Conservation (phyloP, 1,140 invertebrate species). For the Pachyrhynchus sulphureomaculatus region DNA sequence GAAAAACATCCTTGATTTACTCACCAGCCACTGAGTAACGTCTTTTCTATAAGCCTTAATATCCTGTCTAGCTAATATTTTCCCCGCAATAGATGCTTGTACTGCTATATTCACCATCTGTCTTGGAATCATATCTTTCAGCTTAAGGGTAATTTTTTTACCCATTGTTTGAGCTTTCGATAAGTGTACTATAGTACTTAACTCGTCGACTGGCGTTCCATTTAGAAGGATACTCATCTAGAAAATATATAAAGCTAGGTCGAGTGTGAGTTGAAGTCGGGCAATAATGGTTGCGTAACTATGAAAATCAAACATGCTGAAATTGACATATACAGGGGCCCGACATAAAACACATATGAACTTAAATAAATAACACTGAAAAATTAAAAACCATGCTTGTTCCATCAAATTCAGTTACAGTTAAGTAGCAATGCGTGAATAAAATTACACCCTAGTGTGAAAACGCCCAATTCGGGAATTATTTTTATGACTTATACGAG, state of each 20-base stretch:
- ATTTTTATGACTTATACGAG: no score
- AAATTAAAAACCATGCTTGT: no score
- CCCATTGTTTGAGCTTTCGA: conserved; percentile 68
- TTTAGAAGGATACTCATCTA: conserved; percentile 83
- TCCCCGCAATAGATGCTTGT: conserved; percentile 81
- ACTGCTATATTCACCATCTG: conserved; percentile 87
- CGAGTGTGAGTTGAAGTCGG: no score
- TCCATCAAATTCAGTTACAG: no score
- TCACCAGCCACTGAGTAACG: conserved; percentile 90
- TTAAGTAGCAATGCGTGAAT: no score
- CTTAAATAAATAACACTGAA: no score
- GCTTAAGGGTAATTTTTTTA: conserved; percentile 69
- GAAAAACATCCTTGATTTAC: conserved; percentile 45
- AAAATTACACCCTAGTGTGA: no score
- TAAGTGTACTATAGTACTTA: conserved; percentile 80
- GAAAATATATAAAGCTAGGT: conserved; percentile 23
- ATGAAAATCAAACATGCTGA: no score
- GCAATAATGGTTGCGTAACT: no score
- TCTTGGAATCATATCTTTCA: conserved; percentile 87
- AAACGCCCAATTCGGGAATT: no score
- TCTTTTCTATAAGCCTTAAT: conserved; percentile 88
- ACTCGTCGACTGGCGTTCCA: conserved; percentile 79
- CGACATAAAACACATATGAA: no score
- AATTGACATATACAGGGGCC: no score
- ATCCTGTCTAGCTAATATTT: conserved; percentile 84